Conservation (phyloP, 1,140 invertebrate genomes). For the Amphibalanus amphitrite region DNA sequence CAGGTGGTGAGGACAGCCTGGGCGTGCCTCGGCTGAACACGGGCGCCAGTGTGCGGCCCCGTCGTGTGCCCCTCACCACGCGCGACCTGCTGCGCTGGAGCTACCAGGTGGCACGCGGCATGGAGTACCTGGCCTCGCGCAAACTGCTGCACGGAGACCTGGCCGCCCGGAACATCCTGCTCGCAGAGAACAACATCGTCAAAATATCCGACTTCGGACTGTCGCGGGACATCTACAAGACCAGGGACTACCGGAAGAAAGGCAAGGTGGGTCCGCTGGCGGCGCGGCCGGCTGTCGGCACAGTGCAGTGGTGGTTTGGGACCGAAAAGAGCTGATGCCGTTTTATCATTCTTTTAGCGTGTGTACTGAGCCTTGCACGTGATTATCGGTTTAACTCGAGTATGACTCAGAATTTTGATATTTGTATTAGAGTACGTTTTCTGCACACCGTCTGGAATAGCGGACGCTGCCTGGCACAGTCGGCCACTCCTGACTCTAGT, state of each 20-base stretch:
- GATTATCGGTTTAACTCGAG: neutral
- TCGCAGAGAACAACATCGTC: constrained; percentile 69
- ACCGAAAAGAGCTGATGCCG: neutral
- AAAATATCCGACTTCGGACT: constrained; percentile 96
- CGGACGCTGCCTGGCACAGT: neutral
- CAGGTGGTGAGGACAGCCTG: neutral
- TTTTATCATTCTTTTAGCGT: neutral
- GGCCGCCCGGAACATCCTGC: constrained; percentile 86
- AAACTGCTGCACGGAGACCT: constrained; percentile 82
- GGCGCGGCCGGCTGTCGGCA: no score
- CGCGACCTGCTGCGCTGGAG: constrained; percentile 17
- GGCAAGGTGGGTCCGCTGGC: constrained; percentile 45
- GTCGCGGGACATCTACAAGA: constrained; percentile 76
- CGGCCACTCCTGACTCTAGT: no score
- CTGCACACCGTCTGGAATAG: neutral
- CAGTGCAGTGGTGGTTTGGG: neutral
- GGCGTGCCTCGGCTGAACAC: neutral
- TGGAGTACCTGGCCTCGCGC: constrained; percentile 20
- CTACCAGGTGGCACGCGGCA: constrained; percentile 18
- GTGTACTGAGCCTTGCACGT: constrained; percentile 9
- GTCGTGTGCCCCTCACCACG: neutral
- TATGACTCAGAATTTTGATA: constrained; percentile 7
- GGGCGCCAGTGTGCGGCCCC: neutral
- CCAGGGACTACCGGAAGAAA: constrained; percentile 83
- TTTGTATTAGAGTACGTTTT: neutral